phyloP scores from a whole-genome alignment of 37 sponge, comb jelly and placozoan species.

The Beroe forskalii region DNA sequence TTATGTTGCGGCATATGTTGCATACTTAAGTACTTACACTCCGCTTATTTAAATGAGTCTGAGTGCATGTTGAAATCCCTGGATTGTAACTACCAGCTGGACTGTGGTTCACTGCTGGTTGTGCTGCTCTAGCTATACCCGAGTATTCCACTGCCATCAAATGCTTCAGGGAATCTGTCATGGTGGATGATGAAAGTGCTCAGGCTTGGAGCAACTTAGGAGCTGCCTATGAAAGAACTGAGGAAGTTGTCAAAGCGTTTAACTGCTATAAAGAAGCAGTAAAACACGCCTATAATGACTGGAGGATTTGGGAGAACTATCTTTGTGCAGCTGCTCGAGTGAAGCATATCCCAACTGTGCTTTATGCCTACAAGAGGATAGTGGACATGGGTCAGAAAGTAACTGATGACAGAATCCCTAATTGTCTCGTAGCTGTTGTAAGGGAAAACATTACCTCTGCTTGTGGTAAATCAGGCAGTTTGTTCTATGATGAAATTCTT shows the following conservation, averaged over 20 bases:
- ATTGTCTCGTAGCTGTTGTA: conserved; percentile 30
- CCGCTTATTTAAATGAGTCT: neutral
- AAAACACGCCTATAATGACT: conserved; percentile 78
- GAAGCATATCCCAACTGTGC: neutral
- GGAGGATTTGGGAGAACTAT: conserved; percentile 94
- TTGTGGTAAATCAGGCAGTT: neutral
- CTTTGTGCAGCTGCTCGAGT: conserved; percentile 62
- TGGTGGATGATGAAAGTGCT: conserved; percentile 71
- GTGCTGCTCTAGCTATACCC: conserved; percentile 73
- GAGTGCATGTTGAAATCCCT: conserved; percentile 52
- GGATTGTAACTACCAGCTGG: conserved; percentile 70
- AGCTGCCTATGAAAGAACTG: conserved; percentile 72
- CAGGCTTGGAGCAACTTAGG: conserved; percentile 94
- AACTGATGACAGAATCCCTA: neutral
- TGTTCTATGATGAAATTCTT: neutral
- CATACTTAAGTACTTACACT: neutral
- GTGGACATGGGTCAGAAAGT: neutral
- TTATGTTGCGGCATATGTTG: too few relatives aligned
- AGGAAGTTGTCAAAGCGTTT: conserved; percentile 76
- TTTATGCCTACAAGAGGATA: conserved; percentile 1
- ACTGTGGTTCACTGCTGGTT: conserved; percentile 91
- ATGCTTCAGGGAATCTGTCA: conserved; percentile 76
- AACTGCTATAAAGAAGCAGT: conserved; percentile 76
- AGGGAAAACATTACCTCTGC: conserved; percentile 15
- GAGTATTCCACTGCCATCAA: conserved; percentile 71